phyloP scores from a whole-genome alignment of 2,113 vertebrate genomes.

The Lepus timidus region DNA sequence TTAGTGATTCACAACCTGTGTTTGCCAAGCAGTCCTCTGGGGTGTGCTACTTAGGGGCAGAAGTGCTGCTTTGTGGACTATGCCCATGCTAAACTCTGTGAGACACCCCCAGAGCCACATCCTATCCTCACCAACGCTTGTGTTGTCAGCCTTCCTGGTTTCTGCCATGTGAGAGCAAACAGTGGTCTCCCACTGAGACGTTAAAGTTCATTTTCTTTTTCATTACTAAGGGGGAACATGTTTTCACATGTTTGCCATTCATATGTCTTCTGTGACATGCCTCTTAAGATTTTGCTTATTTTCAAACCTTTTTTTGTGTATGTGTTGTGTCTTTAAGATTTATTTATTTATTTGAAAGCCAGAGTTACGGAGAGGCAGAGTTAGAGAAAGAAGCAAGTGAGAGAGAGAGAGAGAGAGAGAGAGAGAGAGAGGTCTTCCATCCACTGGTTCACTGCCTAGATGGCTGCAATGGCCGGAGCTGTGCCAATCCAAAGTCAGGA shows the following conservation, averaged over 20 bases:
- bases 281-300: background rate
- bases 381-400: no score
- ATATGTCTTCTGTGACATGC: background rate
- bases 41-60: background rate
- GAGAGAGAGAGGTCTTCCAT: no score
- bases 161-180: background rate
- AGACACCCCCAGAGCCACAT: background rate
- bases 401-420: no score
- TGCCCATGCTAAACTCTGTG: background rate
- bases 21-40: background rate
- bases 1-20: background rate
- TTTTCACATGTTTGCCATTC: background rate
- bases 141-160: background rate
- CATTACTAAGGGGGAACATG: background rate
- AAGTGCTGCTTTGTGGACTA: background rate
- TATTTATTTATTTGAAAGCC: background rate
- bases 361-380: no score
- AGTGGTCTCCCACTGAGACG: background rate
- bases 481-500: no score
- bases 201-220: background rate
- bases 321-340: background rate
- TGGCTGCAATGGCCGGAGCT: no score
- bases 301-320: background rate
- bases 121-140: background rate
- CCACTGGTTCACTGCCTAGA: no score